These are phyloP conservation scores for Brachyhypopomus gauderio DNA, from an alignment of 2,113 vertebrate species.

Conservation along the genomic window DNA sequence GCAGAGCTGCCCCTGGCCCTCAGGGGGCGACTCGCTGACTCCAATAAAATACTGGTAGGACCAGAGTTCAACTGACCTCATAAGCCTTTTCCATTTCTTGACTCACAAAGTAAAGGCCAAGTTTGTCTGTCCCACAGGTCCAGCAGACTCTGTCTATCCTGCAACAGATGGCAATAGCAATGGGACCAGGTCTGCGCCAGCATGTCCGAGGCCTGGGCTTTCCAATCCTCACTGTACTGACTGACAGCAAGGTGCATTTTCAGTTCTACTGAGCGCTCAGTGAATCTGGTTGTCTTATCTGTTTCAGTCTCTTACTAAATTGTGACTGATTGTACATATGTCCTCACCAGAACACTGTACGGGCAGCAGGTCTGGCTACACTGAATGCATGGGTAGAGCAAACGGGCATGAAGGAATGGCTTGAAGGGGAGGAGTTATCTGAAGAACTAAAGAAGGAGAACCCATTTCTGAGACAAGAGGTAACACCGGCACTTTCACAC, in stretches of 20 bases:
- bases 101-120: too few species aligned
- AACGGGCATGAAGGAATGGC: constrained; percentile 97
- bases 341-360: constrained; percentile 79
- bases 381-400: constrained; percentile 94
- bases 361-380: constrained; percentile 85
- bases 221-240: constrained; percentile 87
- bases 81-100: background rate
- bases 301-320: background rate
- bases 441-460: constrained; percentile 97
- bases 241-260: constrained; percentile 90
- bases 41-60: constrained; percentile 95
- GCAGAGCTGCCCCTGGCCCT: constrained; percentile 89
- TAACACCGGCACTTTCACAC: constrained; percentile 47
- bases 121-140: constrained; percentile 72
- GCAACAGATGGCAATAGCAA: constrained; percentile 88
- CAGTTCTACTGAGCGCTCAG: background rate
- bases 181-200: constrained; percentile 91
- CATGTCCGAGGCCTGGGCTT: constrained; percentile 89
- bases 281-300: background rate
- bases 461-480: constrained; percentile 95
- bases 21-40: constrained; percentile 90
- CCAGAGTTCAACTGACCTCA: background rate
- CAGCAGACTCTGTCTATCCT: constrained; percentile 91
- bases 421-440: constrained; percentile 94
- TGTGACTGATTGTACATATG: background rate